Evolutionary conservation across 2,888 invertebrate genomes (phyloP).

Genomic region (Lasioglossum zephyrum): DNA sequence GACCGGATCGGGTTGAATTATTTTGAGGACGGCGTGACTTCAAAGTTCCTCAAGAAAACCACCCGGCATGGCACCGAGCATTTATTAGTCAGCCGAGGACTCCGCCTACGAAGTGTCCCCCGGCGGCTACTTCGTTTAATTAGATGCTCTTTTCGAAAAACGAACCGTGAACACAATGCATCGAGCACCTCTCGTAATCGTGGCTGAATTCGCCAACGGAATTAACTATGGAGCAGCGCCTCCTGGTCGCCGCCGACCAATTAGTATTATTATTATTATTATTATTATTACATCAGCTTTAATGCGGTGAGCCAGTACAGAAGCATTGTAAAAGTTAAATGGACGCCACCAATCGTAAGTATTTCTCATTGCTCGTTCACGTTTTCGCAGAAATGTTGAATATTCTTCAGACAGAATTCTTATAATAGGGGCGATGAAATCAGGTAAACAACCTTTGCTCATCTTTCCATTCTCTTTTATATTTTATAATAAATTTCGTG

Average conservation of each 20-base stretch:
- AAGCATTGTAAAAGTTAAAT: not conserved
- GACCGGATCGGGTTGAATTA: conserved; percentile 54
- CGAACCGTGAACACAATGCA: conserved; percentile 24
- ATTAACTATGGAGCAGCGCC: not conserved
- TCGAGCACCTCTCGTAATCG: conserved; percentile 8
- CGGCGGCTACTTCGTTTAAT: conserved; percentile 33
- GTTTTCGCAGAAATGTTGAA: not conserved
- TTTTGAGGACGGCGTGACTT: conserved; percentile 53
- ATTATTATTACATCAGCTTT: conserved; percentile 3
- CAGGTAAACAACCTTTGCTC: not conserved
- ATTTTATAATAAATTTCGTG: not conserved
- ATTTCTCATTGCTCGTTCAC: not conserved
- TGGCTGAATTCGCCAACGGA: conserved; percentile 11
- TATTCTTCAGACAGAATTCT: not conserved
- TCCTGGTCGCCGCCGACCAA: not conserved
- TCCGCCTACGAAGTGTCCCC: conserved; percentile 17
- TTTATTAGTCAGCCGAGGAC: conserved; percentile 32
- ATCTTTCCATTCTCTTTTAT: not conserved
- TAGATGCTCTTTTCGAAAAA: conserved; percentile 33
- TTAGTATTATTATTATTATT: not conserved
- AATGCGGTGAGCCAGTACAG: not conserved
- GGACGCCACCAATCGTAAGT: not conserved
- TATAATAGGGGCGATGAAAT: not conserved
- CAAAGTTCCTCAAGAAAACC: conserved; percentile 51
- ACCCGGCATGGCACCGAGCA: not conserved